Evolutionary conservation across 1,140 invertebrate genomes (phyloP).

Genomic region (Drosophila bocqueti): DNA sequence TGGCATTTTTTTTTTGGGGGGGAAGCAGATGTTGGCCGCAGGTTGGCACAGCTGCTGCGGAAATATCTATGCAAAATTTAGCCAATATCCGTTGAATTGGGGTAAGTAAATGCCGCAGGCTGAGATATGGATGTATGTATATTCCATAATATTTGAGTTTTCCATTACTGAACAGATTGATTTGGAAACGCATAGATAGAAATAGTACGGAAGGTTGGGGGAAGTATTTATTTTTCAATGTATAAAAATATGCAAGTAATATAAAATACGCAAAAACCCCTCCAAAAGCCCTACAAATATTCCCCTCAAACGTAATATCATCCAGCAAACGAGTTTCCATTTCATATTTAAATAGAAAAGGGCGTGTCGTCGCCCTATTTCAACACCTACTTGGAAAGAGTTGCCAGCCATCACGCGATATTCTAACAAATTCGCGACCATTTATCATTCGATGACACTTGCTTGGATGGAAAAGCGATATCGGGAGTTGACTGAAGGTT

Average conservation of each 20-base stretch:
- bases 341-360: conserved; percentile 37
- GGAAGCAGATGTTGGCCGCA: conserved; percentile 54
- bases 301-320: conserved; percentile 1
- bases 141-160: conserved; percentile 10
- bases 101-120: conserved; percentile 35
- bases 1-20: not conserved
- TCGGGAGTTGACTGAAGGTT: conserved; percentile 23
- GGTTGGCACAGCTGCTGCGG: conserved; percentile 56
- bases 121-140: conserved; percentile 2
- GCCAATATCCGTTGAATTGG: conserved; percentile 49
- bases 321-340: conserved; percentile 14
- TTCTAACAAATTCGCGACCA: conserved; percentile 45
- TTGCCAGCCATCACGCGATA: conserved; percentile 47
- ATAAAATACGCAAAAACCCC: no score
- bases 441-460: conserved; percentile 53
- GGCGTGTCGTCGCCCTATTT: conserved; percentile 32
- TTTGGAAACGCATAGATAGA: not conserved
- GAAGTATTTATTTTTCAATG: not conserved
- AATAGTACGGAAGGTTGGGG: not conserved
- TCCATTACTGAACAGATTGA: conserved; percentile 12
- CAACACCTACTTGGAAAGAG: conserved; percentile 32
- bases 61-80: conserved; percentile 58
- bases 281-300: no score
- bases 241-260: no score
- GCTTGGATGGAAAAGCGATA: conserved; percentile 30